Conservation (phyloP, 2,113 vertebrate species). For the Tauraco erythrolophus region DNA sequence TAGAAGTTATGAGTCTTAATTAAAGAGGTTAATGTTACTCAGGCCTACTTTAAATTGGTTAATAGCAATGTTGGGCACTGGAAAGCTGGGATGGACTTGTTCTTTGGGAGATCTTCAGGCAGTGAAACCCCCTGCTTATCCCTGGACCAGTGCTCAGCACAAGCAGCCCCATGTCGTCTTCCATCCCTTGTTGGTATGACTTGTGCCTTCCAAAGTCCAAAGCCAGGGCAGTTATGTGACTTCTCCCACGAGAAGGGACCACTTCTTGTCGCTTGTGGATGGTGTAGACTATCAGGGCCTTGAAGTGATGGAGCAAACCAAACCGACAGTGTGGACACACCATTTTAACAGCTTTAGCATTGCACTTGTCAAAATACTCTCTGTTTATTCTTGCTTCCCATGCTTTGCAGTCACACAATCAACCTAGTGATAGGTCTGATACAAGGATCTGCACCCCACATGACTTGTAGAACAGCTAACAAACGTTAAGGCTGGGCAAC, state of each 20-base stretch:
- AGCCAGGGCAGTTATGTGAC: not conserved
- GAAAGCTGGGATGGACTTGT: not conserved
- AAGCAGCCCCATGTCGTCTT: not conserved
- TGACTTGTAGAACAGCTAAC: not conserved
- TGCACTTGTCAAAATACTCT: not conserved
- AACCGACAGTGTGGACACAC: too few species aligned
- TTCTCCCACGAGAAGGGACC: not conserved
- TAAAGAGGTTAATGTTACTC: not conserved
- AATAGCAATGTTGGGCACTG: not conserved
- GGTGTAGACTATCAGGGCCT: not conserved
- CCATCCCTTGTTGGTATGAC: not conserved
- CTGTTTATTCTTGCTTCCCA: not conserved
- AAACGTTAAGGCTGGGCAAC: not conserved
- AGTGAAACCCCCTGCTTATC: not conserved
- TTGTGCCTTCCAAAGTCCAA: not conserved
- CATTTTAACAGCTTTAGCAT: not conserved
- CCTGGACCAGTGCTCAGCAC: not conserved
- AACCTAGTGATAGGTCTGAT: not conserved
- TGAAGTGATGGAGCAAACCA: not conserved
- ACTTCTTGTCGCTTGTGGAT: not conserved
- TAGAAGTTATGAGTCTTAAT: not conserved
- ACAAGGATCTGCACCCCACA: not conserved
- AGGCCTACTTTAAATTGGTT: not conserved
- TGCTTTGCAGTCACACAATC: not conserved
- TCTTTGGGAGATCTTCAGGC: not conserved